Conservation (phyloP, 2,797 vertebrate genomes). For the Sebastes melanostomus region DNA sequence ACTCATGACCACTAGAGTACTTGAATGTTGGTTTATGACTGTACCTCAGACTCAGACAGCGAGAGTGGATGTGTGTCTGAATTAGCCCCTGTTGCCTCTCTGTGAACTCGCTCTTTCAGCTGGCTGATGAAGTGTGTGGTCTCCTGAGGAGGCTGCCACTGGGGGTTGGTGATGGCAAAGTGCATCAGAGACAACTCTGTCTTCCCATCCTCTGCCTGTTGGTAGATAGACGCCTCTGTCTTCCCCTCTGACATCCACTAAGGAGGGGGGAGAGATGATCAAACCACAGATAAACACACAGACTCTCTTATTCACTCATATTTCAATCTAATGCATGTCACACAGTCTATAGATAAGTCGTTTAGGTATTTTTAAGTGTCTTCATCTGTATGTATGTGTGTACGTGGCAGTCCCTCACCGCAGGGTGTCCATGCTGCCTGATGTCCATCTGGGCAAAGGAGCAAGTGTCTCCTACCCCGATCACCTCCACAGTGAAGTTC, state of each 20-base stretch:
- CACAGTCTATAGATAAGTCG: background rate
- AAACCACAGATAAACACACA: background rate
- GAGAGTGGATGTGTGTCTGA: constrained; percentile 88
- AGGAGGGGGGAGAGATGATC: background rate
- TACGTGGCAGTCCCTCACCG: constrained; percentile 75
- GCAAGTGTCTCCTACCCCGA: constrained; percentile 96
- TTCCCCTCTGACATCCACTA: constrained; percentile 97
- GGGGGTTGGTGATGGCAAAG: constrained; percentile 98
- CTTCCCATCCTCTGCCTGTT: constrained; percentile 97
- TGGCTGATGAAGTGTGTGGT: constrained; percentile 97
- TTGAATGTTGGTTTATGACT: background rate
- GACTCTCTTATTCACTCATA: background rate
- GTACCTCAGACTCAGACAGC: constrained; percentile 92
- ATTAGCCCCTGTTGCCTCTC: constrained; percentile 86
- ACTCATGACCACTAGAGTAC: background rate
- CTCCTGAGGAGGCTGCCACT: constrained; percentile 95
- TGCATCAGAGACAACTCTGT: constrained; percentile 98
- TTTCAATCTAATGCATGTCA: background rate
- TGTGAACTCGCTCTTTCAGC: constrained; percentile 94
- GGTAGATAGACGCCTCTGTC: constrained; percentile 97
- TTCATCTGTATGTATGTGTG: background rate
- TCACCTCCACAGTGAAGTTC: constrained; percentile 97
- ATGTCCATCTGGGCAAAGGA: constrained; percentile 99
- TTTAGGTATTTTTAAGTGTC: too few species aligned
- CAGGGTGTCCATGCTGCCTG: constrained; percentile 95